These are phyloP conservation scores for Centropus bengalensis DNA, from an alignment of 2,113 vertebrate genomes.

Conservation along the genomic window DNA sequence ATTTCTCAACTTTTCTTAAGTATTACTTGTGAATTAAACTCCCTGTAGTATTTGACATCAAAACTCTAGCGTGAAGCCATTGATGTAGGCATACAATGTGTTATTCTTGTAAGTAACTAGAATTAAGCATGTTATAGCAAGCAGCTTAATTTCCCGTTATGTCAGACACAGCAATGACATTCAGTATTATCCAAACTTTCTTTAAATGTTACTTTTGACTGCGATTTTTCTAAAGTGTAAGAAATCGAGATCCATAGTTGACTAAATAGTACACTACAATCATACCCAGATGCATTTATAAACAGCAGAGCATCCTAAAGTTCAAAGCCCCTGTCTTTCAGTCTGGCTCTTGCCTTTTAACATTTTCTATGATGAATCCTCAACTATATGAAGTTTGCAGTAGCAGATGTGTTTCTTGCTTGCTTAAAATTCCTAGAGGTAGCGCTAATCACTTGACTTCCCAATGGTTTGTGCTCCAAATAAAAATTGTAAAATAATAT, in stretches of 20 bases:
- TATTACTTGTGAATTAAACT: background rate
- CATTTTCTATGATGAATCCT: background rate
- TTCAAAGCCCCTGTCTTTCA: background rate
- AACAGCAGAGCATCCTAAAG: background rate
- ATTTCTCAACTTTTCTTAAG: background rate
- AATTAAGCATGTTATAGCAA: background rate
- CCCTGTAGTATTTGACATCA: background rate
- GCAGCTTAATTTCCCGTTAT: background rate
- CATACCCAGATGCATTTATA: background rate
- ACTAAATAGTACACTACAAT: background rate
- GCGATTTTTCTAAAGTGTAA: background rate
- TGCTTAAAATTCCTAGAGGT: background rate
- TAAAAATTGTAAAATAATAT: conserved; percentile 42
- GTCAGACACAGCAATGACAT: background rate
- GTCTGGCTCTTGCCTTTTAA: background rate
- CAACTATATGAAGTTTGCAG: background rate
- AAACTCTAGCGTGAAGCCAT: background rate
- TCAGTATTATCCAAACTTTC: background rate
- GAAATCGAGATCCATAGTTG: background rate
- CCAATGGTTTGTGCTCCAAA: background rate
- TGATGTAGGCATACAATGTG: background rate
- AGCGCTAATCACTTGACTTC: background rate
- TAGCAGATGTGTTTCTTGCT: background rate
- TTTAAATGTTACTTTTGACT: background rate
- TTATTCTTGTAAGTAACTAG: background rate